Percentiles rank a stretch among this genome's conserved stretches.
phyloP scores from a whole-genome alignment of 1,140 invertebrate species.

The Rhagoletis zephyria region DNA sequence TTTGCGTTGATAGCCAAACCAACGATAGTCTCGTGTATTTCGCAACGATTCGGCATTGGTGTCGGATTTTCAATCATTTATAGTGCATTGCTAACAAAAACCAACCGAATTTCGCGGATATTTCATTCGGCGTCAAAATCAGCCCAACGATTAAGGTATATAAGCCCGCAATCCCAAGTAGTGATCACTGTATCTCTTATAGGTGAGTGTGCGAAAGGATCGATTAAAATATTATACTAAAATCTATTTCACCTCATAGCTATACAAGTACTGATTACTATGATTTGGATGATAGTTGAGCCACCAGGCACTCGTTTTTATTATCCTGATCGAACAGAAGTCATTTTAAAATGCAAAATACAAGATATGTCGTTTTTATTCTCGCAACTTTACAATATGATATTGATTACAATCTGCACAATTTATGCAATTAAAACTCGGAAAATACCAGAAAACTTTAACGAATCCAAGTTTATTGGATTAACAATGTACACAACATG shows the following conservation, averaged over 20 bases:
- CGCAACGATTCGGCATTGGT: conserved; percentile 82
- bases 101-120: conserved; percentile 88
- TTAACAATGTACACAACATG: conserved; percentile 92
- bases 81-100: conserved; percentile 87
- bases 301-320: conserved; percentile 78
- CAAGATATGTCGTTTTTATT: conserved; percentile 80
- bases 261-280: conserved; percentile 81
- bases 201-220: conserved; percentile 59
- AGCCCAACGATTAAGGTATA: conserved; percentile 83
- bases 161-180: conserved; percentile 76
- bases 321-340: conserved; percentile 76
- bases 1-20: conserved; percentile 85
- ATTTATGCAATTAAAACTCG: conserved; percentile 89
- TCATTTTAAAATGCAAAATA: conserved; percentile 82
- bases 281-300: conserved; percentile 81
- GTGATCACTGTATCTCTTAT: conserved; percentile 81
- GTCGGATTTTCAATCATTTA: conserved; percentile 89
- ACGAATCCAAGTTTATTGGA: conserved; percentile 88
- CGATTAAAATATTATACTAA: background rate
- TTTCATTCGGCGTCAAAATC: conserved; percentile 88
- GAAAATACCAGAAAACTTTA: conserved; percentile 91
- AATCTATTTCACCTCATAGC: conserved; percentile 63
- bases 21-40: conserved; percentile 78
- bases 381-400: conserved; percentile 85
- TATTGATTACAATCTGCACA: conserved; percentile 86